Base-by-base conservation (phyloP, 2,888 invertebrate genomes). In the Dasypolia templi region DNA sequence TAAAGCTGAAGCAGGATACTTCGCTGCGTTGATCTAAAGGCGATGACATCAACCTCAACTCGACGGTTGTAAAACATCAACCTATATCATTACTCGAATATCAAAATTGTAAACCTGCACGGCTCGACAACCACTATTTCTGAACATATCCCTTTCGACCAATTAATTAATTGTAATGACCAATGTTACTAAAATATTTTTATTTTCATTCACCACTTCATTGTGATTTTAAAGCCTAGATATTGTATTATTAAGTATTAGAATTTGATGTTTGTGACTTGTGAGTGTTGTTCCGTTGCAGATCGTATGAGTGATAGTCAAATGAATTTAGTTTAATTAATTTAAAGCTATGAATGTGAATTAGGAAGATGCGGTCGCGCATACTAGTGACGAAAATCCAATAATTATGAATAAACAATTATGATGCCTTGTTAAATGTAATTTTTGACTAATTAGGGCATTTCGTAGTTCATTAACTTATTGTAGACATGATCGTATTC, bases 231-330 rank as follows among this genome's bases (percentile, higher is more conserved):
- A 93, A 93, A 93, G 92, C 93, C 94, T 95, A 91, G 89, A 95
- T 95, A 92, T 94, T 94, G 96, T 96, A 96, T 96, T 96, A 95
- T 93, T 95, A 96, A 96, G 96, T 96, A 96, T 96, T 96, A 96
- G 94, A 95, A 94, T 92, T 93, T 94, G 94, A 92, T 94, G 94
- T 93, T 94, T 95, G 93, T 90, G 92, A 92, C 93, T 93, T 94
- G 91, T 90, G 93, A 92, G 91, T 92, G 91, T 92, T 92, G 91
- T 92, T 93, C 91, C 89, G 94, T 93, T 92, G 94, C 94, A 92
- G 91, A 92, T 92, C 92, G 92, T 90, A 90, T 90, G 86, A 92
- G 94, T 95, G 96, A 95, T 96, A 96, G 96, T 94, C 95, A 95
- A 94, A 94, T 94, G 94, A 93, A 93, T 94, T 95, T 95, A 96